These are phyloP conservation scores for Bubo blakistoni DNA, from an alignment of 2,113 vertebrate species.

Conservation along the genomic window DNA sequence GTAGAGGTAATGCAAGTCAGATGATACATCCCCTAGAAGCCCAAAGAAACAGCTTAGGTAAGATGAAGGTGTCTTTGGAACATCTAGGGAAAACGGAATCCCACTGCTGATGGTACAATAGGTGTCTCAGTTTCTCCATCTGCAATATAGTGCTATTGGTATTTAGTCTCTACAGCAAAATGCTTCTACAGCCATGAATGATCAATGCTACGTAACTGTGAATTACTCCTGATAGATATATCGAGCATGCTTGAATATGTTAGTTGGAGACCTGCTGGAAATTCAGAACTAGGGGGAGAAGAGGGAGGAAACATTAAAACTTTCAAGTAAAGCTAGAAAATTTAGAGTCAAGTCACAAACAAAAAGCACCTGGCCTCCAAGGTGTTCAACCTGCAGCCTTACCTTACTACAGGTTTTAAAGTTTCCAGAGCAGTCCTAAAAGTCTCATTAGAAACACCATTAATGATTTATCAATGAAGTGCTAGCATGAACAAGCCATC, in stretches of 20 bases:
- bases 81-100: not conserved
- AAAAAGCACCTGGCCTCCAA: not conserved
- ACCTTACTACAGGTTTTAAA: not conserved
- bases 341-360: not conserved
- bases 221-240: not conserved
- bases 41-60: not conserved
- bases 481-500: not conserved
- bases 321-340: not conserved
- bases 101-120: not conserved
- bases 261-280: not conserved
- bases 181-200: not conserved
- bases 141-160: not conserved
- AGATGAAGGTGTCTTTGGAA: not conserved
- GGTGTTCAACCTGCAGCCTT: not conserved
- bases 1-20: not conserved
- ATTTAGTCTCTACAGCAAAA: not conserved
- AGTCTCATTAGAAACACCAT: slow-evolving; percentile 6
- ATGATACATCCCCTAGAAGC: not conserved
- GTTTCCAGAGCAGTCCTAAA: not conserved
- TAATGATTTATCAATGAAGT: not conserved
- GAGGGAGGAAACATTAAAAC: not conserved
- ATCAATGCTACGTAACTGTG: not conserved
- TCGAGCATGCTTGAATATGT: not conserved
- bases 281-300: not conserved
- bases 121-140: not conserved